Base-by-base conservation (phyloP, 2,113 vertebrate genomes). In the Noctilio leporinus region DNA sequence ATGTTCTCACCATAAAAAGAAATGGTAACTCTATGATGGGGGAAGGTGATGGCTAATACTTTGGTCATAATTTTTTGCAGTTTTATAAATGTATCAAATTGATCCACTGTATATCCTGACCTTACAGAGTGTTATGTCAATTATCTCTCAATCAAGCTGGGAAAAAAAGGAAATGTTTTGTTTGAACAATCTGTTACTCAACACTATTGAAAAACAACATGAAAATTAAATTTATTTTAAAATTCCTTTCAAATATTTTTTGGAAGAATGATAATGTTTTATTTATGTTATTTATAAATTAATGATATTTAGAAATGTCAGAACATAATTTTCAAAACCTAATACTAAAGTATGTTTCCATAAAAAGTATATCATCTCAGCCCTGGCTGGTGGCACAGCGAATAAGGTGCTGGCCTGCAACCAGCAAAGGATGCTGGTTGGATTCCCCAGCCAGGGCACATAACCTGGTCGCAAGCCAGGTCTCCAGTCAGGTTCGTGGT, bases 251-350 rank as follows among this genome's bases (percentile, higher is more conserved):
- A 92, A 92, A 59, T 82, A 83, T 73, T 93, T 77, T 86, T 1
- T 45, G 22, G 62, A 45, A 53, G 55, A 85, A 35, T 85, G 5
- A 78, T 15, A 49, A 33, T 70, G 9, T 0, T 69, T 89, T 69
- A 4, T 55, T 85, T 49, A 38, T 75, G 57, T 84, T 82, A 86
- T 40, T 93, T 84, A 93, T 17, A 92, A 95, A 77, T 95, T 57
- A 95, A 83, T 51, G 6, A 62, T 0, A 82, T 49, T 84, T 95
- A 77, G 19, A 89, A 17, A 80, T 45, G 67, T 88, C 14, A 92
- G 65, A 93, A 80, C 14, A 49, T 9, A 49, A n/a, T 47, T 64
- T 86, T 83, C 11, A 83, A 89, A 93, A 81, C 20, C 20, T 70
- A 38, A 83, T 78, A 73, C 57, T 67, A 80, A 62, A 62, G 57